Base-by-base conservation (phyloP, 1,140 invertebrate species). In the Panulirus ornatus region DNA sequence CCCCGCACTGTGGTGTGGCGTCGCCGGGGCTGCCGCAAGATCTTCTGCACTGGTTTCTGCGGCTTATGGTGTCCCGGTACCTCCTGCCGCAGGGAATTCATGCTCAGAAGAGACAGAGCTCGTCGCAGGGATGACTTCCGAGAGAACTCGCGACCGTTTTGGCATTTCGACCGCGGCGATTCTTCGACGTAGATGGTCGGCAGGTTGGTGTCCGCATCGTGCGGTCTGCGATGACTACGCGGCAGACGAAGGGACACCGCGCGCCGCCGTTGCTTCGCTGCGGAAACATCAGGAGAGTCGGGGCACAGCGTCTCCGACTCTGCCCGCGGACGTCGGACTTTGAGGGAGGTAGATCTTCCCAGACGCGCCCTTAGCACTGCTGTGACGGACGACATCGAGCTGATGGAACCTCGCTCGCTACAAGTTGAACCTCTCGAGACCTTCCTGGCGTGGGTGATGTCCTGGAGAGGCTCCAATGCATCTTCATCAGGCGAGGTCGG, bases 121-220 rank as follows among this genome's bases (percentile, higher is more conserved):
- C 87, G 79, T 8, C 81, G 66, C 11, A 89, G 79, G 9, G 87
- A 89, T 2, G 87, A 83, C 70, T 89, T 89, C 9, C 87, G 42
- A 9, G n/a, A 19, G 27, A 38, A 51, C n/a, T 42, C 79, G 42
- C 79, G 66, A 6, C 38, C 78, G 16, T 79, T 30, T 11, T 79
- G 76, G 9, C 58, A 14, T 16, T 54, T 66, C 5, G 79, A 16
- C 14, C 78, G 79, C 8, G 87, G 87, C 0, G 87, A 89, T 47
- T 89, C 87, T 42, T 88, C 87, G 38, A 89, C 79, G 44, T 89
- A 89, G 40, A 89, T 89, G 70, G 87, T 89, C 8, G 87, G 87
- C 1, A 89, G 87, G 66, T 89, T 89, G 70, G 87, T 89, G 70
- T 89, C 87, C 2, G 66, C 42, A 5, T 89, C 87, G 51, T 83